Evolutionary conservation across 2,888 invertebrate genomes (phyloP).

Genomic region (Euproctis similis): DNA sequence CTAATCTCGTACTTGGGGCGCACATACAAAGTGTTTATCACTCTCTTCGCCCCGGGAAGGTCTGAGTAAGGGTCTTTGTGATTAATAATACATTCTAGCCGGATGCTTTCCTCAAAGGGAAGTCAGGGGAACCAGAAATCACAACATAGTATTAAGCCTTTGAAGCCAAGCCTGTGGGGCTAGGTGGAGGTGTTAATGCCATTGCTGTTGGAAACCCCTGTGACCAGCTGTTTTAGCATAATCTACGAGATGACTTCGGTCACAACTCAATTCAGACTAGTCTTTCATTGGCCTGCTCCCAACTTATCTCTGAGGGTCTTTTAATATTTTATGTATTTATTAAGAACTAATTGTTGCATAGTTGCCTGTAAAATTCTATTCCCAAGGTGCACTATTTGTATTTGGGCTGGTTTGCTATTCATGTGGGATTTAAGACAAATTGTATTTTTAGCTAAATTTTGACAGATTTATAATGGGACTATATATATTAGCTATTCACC

Average conservation of each 20-base stretch:
- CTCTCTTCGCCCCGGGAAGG: constrained; percentile 83
- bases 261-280: constrained; percentile 92
- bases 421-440: too few relatives aligned
- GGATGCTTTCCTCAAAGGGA: constrained; percentile 80
- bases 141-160: constrained; percentile 62
- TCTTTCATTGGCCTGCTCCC: constrained; percentile 81
- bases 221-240: constrained; percentile 84
- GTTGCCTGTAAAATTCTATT: too few relatives aligned
- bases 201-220: constrained; percentile 80
- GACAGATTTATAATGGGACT: too few relatives aligned
- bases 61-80: constrained; percentile 82
- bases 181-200: constrained; percentile 60
- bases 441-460: too few relatives aligned
- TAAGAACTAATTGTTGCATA: too few relatives aligned
- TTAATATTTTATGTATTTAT: constrained; percentile 3
- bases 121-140: constrained; percentile 85
- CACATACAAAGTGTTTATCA: constrained; percentile 79
- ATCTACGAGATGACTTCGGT: constrained; percentile 81
- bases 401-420: too few relatives aligned
- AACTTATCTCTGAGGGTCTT: constrained; percentile 60
- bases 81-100: constrained; percentile 77
- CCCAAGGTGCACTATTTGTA: too few relatives aligned
- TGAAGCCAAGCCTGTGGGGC: constrained; percentile 67
- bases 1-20: constrained; percentile 86
- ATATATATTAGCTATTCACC: too few relatives aligned